Conservation (phyloP, 2,113 vertebrate genomes). For the Elephas maximus region DNA sequence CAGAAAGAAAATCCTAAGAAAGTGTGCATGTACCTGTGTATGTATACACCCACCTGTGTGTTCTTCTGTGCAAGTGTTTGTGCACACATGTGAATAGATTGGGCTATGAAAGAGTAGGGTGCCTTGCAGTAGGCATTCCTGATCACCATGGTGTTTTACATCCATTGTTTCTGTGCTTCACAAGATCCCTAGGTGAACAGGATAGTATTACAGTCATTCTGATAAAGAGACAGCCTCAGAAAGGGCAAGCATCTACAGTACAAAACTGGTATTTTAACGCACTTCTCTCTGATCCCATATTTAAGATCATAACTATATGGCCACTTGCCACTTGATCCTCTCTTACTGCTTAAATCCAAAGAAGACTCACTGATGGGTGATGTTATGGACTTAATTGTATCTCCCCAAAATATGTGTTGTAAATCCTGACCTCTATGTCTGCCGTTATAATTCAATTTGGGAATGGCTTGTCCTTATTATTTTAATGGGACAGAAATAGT, state of each 20-base stretch:
- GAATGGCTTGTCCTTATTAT: no score
- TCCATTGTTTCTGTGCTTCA: neutral
- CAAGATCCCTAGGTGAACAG: neutral
- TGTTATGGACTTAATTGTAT: neutral
- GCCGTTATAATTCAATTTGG: neutral
- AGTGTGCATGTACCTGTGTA: neutral
- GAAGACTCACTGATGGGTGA: neutral
- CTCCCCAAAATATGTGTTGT: neutral
- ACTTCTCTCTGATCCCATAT: neutral
- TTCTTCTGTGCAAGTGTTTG: rapidly evolving
- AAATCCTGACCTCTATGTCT: neutral
- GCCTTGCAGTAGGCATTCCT: neutral
- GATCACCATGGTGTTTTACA: neutral
- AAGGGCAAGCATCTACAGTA: neutral
- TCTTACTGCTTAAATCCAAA: neutral
- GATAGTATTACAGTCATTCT: neutral
- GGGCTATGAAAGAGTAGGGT: neutral
- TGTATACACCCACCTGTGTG: no score
- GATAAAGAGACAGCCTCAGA: neutral
- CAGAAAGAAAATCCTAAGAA: neutral
- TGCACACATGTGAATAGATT: rapidly evolving
- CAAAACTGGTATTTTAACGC: neutral
- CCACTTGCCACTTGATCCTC: neutral
- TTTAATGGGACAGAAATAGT: no score
- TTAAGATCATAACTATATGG: neutral